Base-by-base conservation (phyloP, 2,888 invertebrate genomes). In the Sphinx pinastri region DNA sequence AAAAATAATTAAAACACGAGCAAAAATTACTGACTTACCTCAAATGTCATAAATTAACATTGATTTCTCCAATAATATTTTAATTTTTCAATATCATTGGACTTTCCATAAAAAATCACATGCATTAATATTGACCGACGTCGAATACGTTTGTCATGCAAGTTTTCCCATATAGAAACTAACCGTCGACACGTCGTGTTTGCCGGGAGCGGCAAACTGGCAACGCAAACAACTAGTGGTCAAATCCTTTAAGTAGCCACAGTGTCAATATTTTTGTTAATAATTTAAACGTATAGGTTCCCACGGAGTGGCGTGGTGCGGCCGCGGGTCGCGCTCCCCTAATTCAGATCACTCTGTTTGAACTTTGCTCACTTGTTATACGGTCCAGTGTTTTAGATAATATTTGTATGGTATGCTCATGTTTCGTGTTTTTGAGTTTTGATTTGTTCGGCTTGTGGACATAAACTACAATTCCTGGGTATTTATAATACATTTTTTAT, bases 221-320 rank as follows among this genome's bases (percentile, higher is more conserved):
- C 87, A 86, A 83, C 80, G 88, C 90, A 93, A 92, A 93, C 93
- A 93, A 84, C 82, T 84, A 79, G 87, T 90, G 90, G 90, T 93
- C 92, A 93, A 91, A 94, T 94, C 93, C 92, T 88, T 91, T 93
- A 93, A 93, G 93, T 93, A 93, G 93, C 91, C 91, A 93, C 88
- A 89, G 84, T 84, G 93, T 93, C 89, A 94, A 93, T 94, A 93
- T 94, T 94, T 89, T 93, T 91, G 92, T 93, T 92, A 93, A 93
- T 93, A 90, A 94, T 93, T 94, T 92, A 88, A 88, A 89, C 83
- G 86, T 81, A 85, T 79, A 77, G 82, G 84, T 92, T 93, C 92
- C 92, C 93, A 92, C 92, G 92, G 84, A 74, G 71, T 71, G 81
- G 72, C 70, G 81, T 85, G 86, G 84, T 82, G 87, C 84, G 86